Conservation (phyloP, 1,140 invertebrate genomes). For the Coptotermes formosanus region DNA sequence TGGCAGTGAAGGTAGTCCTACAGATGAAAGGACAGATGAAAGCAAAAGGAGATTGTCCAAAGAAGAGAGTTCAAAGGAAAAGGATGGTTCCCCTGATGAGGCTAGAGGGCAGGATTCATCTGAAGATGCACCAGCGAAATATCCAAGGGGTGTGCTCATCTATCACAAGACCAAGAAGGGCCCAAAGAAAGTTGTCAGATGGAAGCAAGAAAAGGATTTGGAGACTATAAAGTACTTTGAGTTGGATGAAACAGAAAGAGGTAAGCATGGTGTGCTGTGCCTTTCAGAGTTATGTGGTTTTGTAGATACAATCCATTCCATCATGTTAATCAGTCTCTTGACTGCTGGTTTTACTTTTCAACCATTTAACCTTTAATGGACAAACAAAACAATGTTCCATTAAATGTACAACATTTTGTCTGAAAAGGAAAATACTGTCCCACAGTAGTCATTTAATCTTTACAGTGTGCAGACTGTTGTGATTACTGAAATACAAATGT, state of each 20-base stretch:
- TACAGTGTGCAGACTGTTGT: no score
- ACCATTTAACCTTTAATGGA: no score
- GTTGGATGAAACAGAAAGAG: constrained; percentile 87
- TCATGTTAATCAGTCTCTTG: no score
- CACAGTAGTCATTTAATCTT: no score
- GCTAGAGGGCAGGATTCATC: constrained; percentile 22
- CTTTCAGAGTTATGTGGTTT: constrained; percentile 1
- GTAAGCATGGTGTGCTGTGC: constrained; percentile 41
- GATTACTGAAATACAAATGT: no score
- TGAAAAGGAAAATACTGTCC: no score
- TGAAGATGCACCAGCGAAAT: not conserved
- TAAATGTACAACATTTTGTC: no score
- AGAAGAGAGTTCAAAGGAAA: not conserved
- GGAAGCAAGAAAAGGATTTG: constrained; percentile 77
- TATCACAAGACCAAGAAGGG: constrained; percentile 65
- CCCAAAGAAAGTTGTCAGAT: constrained; percentile 77
- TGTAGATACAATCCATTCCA: no score
- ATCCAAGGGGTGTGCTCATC: constrained; percentile 61
- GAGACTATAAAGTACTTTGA: constrained; percentile 86
- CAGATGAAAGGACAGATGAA: not conserved
- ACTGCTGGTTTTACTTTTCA: no score
- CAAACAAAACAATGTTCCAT: no score
- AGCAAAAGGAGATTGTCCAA: constrained; percentile 1
- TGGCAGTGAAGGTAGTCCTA: constrained; percentile 4
- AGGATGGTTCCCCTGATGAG: not conserved